Base-by-base conservation (phyloP, 2,797 vertebrate genomes). In the Ficedula albicollis region DNA sequence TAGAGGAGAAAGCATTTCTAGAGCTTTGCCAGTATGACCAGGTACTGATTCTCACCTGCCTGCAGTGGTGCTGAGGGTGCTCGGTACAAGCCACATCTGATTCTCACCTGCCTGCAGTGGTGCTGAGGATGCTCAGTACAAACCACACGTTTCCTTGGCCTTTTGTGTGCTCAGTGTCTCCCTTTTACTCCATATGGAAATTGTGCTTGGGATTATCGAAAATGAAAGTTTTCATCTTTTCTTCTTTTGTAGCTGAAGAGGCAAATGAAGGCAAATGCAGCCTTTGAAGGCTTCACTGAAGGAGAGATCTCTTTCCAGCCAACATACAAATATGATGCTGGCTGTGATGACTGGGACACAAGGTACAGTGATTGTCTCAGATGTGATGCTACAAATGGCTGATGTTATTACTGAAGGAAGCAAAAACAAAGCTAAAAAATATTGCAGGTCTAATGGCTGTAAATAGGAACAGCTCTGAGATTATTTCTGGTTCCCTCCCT, bases 271-370 rank as follows among this genome's bases (percentile, higher is more conserved):
- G 98, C 98, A 54, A 98, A 99, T 74, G 97, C 98, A 8, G 98
- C 99, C 84, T 99, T 99, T 94, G 98, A 98, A 72, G 99, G 98
- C 90, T 99, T 99, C 91, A 97, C 96, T 18, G 99, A 99, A 93
- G 99, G 99, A 83, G 97, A 98, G 64, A 98, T 99, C 85, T 95
- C 98, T n/a, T 99, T 99, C 97, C 99, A 99, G 89, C 99, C 99
- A 54, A 99, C 99, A 3, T 99, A 99, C 94, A 99, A 99, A 96
- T 99, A 99, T 4, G 98, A 99, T 84, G 98, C 99, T 3, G 99
- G 99, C 84, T 99, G 99, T 12, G 98, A 99, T 70, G 97, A 98
- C 44, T 99, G 99, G 99, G 99, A 99, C 94, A 99, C 99, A 49
- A 99, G 99, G 99, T 99, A 98, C 1, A 1, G 96, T 59, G 58